Percentiles rank a stretch among this genome's conserved stretches.
Evolutionary conservation across 2,888 invertebrate genomes (phyloP).

Genomic region (Diarsia brunnea): DNA sequence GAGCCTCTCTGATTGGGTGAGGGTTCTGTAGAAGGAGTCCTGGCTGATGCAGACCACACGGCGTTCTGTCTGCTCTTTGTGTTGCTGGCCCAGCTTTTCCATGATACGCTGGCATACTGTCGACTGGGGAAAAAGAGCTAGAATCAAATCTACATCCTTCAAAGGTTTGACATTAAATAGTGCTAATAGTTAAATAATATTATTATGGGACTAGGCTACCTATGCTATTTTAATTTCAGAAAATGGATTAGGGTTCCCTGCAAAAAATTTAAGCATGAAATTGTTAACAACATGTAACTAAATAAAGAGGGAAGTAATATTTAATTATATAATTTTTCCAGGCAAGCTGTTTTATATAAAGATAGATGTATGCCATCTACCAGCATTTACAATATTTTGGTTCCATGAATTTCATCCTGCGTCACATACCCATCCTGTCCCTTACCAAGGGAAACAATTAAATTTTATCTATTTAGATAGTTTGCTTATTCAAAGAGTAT

Average conservation of each 20-base stretch:
- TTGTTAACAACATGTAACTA: no score
- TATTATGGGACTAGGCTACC: no score
- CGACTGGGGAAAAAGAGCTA: constrained; percentile 91
- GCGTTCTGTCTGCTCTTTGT: constrained; percentile 96
- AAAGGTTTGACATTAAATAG: neutral
- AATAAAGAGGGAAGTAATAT: no score
- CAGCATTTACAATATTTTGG: neutral
- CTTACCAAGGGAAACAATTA: neutral
- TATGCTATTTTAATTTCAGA: no score
- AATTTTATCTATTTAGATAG: neutral
- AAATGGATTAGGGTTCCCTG: no score
- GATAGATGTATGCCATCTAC: neutral
- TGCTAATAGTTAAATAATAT: no score
- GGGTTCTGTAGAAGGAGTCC: constrained; percentile 98
- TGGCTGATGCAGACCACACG: constrained; percentile 98
- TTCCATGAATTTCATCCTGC: no score
- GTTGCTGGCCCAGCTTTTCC: constrained; percentile 98
- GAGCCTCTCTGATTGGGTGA: constrained; percentile 94
- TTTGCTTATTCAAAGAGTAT: neutral
- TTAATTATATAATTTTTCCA: no score
- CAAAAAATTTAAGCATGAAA: no score
- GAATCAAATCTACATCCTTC: neutral
- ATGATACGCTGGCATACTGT: constrained; percentile 99
- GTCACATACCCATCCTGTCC: neutral
- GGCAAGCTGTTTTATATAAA: no score